Evolutionary conservation across 1,140 invertebrate species (phyloP).

Genomic region (Brachionus calyciflorus): DNA sequence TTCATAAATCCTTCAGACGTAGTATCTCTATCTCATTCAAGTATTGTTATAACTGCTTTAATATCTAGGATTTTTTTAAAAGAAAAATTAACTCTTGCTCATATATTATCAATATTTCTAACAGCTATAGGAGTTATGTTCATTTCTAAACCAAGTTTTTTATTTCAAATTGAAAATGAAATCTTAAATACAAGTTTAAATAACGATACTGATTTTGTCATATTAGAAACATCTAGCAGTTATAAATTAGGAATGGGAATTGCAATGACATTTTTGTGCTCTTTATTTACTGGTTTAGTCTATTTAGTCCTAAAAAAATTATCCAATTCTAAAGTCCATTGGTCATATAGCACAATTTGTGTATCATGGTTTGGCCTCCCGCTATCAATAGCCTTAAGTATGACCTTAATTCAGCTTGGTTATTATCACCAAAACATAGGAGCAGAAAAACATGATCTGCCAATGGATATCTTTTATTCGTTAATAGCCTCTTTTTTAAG

Average conservation of each 20-base stretch:
- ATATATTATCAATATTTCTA: constrained; percentile 16
- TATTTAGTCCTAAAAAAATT: constrained; percentile 34
- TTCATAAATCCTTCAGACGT: constrained; percentile 34
- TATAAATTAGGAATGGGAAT: constrained; percentile 5
- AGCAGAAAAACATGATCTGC: neutral
- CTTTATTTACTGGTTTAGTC: neutral
- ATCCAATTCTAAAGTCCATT: constrained; percentile 25
- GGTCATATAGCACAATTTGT: constrained; percentile 24
- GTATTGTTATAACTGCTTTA: constrained; percentile 33
- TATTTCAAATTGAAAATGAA: constrained; percentile 7
- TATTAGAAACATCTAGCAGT: neutral
- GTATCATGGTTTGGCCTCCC: constrained; percentile 35
- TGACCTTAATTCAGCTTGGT: neutral
- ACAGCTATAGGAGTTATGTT: constrained; percentile 14
- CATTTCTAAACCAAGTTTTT: constrained; percentile 36
- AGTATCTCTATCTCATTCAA: constrained; percentile 20
- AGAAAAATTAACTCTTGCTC: constrained; percentile 36
- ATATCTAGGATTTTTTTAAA: constrained; percentile 39
- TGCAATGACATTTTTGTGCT: constrained; percentile 1
- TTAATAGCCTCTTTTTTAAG: neutral
- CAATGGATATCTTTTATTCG: constrained; percentile 45
- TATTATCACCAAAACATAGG: neutral
- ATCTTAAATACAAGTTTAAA: neutral
- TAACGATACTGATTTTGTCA: neutral
- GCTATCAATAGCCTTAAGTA: neutral